These are phyloP conservation scores for Echiichthys vipera DNA, from an alignment of 2,797 vertebrate species.

Conservation along the genomic window DNA sequence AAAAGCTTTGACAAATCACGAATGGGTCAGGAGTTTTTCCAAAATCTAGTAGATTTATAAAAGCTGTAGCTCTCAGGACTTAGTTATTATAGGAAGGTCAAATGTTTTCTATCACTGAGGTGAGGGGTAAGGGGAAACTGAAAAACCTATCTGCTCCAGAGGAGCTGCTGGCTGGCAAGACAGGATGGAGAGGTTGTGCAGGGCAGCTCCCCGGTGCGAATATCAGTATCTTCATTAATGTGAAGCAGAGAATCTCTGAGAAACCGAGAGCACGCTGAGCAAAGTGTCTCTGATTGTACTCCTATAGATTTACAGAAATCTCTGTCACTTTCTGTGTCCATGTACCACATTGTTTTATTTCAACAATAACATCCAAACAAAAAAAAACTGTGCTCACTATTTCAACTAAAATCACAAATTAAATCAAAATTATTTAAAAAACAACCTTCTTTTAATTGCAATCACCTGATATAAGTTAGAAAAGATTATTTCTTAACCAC, in stretches of 20 bases:
- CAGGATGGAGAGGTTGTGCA: constrained; percentile 7
- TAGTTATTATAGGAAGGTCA: no score
- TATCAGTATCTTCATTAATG: constrained; percentile 29
- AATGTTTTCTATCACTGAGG: constrained; percentile 2
- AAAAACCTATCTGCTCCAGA: constrained; percentile 9
- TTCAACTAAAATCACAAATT: not conserved
- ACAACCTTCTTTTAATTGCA: not conserved
- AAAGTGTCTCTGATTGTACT: constrained; percentile 5
- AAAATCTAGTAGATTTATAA: not conserved
- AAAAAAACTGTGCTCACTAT: no score
- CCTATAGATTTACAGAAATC: constrained; percentile 14
- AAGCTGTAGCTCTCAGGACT: not conserved
- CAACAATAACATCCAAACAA: no score
- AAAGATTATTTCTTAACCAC: no score
- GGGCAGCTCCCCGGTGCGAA: constrained; percentile 6
- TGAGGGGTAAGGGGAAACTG: constrained; percentile 10
- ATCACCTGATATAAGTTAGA: no score
- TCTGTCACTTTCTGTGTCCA: no score
- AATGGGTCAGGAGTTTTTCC: not conserved
- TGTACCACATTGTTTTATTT: not conserved
- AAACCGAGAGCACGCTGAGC: not conserved
- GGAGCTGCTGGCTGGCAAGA: not conserved
- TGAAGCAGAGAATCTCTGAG: not conserved
- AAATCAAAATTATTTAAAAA: not conserved
- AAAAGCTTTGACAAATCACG: not conserved